Evolutionary conservation across 1,140 invertebrate genomes (phyloP), one percentile per base, ranked within the genome.

Genomic region (Anastatus disparis): DNA sequence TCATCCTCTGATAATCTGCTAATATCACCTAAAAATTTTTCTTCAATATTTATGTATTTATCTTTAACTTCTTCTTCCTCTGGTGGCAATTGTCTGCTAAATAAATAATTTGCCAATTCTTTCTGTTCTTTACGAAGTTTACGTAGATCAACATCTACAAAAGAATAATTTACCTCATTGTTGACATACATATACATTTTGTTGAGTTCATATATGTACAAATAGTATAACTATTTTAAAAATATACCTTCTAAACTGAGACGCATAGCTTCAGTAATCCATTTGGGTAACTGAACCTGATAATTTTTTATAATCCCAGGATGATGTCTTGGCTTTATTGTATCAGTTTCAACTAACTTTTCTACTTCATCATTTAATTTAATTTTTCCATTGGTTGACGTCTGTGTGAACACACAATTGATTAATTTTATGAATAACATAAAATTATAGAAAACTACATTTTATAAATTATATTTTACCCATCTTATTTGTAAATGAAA

Each of bases 241-340:
- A 27, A 52, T 38, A n/a, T 82, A 86, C 86, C 85, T 73, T 88
- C 85, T 52, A 90, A 77, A 70, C 88, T 81, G 15, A 82, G 75
- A 75, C 83, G 78, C 17, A 91, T 86, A 15, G 89, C 86, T 24
- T 87, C 83, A 46, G 82, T 76, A 71, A 93, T 84, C 73, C 88
- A 84, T n/a, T 86, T 72, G 2, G 92, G 92, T 46, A 93, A 76
- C 10, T 76, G 42, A 12, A 89, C 79, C 10, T 79, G 72, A 73
- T 82, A 87, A 13, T 85, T 82, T 29, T 82, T 82, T 13, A 88
- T 84, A 10, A 88, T 82, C 56, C 93, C 93, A 17, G 92, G 90
- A 87, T 94, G 93, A 72, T 89, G 87, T 62, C 87, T 87, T 12
- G 90, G 88, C 81, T 92, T 93, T n/a, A 89, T 81, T 64, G 84